phyloP scores from a whole-genome alignment of 2,888 invertebrate species.

The Dasysyrphus albostriatus region DNA sequence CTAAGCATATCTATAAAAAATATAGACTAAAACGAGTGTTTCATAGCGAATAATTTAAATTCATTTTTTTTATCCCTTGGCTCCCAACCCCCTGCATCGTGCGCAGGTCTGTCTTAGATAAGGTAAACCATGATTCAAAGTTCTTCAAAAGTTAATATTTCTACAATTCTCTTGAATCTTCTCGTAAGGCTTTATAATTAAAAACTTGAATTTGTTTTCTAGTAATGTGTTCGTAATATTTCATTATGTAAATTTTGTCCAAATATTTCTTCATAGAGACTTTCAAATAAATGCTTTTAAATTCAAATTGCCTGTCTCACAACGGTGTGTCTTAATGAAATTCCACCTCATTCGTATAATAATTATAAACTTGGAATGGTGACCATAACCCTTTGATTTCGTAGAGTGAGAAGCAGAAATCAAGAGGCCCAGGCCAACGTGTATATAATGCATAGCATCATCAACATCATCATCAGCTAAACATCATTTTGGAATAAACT shows the following conservation, averaged over 20 bases:
- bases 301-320: constrained; percentile 71
- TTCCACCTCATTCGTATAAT: constrained; percentile 72
- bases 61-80: too few relatives aligned
- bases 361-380: constrained; percentile 65
- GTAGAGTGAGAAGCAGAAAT: constrained; percentile 14
- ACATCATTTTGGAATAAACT: constrained; percentile 65
- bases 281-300: constrained; percentile 58
- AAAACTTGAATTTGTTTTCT: background rate
- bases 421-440: constrained; percentile 39
- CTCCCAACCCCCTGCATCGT: too few relatives aligned
- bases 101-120: too few relatives aligned
- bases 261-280: constrained; percentile 29
- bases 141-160: background rate
- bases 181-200: background rate
- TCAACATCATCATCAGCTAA: constrained; percentile 48
- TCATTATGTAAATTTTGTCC: constrained; percentile 56
- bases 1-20: too few relatives aligned
- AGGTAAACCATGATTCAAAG: background rate
- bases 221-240: constrained; percentile 35
- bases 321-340: constrained; percentile 70
- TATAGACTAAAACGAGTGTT: too few relatives aligned
- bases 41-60: too few relatives aligned
- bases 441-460: constrained; percentile 25
- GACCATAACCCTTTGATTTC: constrained; percentile 71
- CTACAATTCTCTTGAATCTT: background rate